Evolutionary conservation across 1,140 invertebrate genomes (phyloP).

Genomic region (Zaprionus davidi): DNA sequence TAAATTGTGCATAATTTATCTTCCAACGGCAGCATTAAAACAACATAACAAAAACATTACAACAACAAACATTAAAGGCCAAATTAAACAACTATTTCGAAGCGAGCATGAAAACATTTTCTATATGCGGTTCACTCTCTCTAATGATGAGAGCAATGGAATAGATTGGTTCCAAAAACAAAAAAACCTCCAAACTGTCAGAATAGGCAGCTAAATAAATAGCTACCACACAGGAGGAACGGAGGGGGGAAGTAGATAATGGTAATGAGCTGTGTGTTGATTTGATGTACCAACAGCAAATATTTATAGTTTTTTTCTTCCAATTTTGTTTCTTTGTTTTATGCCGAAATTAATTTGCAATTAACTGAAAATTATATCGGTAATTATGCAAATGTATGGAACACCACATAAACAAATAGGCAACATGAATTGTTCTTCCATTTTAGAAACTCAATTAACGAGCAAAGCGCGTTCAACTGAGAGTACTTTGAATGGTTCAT

Average conservation of each 20-base stretch:
- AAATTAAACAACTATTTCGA: conserved; percentile 65
- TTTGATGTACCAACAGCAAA: conserved; percentile 43
- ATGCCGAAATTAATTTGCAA: conserved; percentile 70
- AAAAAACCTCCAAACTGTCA: neutral
- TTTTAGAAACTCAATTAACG: conserved; percentile 53
- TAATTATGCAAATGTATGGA: conserved; percentile 77
- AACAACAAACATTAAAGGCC: conserved; percentile 53
- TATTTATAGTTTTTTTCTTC: conserved; percentile 39
- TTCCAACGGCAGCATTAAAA: conserved; percentile 54
- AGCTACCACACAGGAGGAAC: neutral
- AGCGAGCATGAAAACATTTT: conserved; percentile 39
- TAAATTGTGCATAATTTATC: conserved; percentile 75
- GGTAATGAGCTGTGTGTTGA: conserved; percentile 51
- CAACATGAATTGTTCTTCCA: conserved; percentile 51
- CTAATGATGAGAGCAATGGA: conserved; percentile 30
- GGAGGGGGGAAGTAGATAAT: conserved; percentile 6
- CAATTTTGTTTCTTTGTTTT: neutral
- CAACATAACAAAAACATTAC: conserved; percentile 29
- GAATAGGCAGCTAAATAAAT: conserved; percentile 26
- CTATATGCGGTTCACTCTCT: conserved; percentile 15
- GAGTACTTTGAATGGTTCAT: neutral
- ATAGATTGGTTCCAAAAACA: neutral
- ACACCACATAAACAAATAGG: conserved; percentile 72
- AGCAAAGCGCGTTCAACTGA: neutral
- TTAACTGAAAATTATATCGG: conserved; percentile 76